Evolutionary conservation across 2,888 invertebrate species (phyloP), one percentile per base, ranked within the genome.

Genomic region (Malthinus flaveolus): DNA sequence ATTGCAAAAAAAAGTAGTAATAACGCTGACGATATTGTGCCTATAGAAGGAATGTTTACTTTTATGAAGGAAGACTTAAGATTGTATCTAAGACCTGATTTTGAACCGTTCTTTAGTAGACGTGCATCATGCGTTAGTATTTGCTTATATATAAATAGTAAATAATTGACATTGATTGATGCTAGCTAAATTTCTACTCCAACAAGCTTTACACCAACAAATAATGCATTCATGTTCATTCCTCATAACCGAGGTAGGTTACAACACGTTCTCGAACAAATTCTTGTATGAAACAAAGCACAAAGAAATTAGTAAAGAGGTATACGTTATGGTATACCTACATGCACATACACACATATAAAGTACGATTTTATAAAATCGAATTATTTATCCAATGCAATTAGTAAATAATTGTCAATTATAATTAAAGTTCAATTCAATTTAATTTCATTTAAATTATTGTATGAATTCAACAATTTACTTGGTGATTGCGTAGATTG

Each of bases 101-200:
- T 66, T 63, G 59, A 65, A 61, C 60, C 66, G 63, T 61, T 63
- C 57, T 61, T 58, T 60, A 58, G 51, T 59, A 56, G 49, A 12
- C 53, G 61, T 59, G 56, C 55, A 49, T 62, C 63, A 63, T 63
- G 61, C 58, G 61, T 56, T 46, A 51, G 60, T 45, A 52, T 48
- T 64, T 61, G 58, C 56, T 56, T 63, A 60, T 64, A 64, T 62
- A 66, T 67, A 67, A 66, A 67, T 67, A 62, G 64, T 66, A 62
- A 66, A 67, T 66, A 67, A 67, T 67, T 67, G 67, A 66, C 67
- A 62, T 59, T 67, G 67, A 67, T 66, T 67, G 66, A 67, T 67
- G 65, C 53, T 57, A 63, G 61, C 60, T 63, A 64, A 64, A 66
- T 65, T 61, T 65, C 56, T 57, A 62, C 56, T 63, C 59, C 63